These are phyloP conservation scores for Acanthurus lineatus DNA, from an alignment of 2,797 vertebrate species.

Conservation along the genomic window DNA sequence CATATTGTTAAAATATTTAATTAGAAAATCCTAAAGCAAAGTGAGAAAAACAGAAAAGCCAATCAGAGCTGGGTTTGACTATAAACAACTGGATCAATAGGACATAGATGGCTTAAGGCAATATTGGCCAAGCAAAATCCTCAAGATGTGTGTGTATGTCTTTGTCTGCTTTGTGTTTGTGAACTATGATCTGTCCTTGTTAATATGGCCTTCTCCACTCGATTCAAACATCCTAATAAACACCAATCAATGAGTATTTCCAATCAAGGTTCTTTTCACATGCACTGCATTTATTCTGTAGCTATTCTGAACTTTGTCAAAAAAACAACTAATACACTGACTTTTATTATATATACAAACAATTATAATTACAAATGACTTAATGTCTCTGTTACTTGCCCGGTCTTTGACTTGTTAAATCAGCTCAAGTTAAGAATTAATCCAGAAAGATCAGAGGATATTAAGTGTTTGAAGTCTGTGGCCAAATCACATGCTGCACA, in stretches of 20 bases:
- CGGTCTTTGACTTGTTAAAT: conserved; percentile 4
- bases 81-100: conserved; percentile 73
- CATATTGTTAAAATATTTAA: not conserved
- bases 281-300: conserved; percentile 24
- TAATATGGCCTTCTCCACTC: conserved; percentile 69
- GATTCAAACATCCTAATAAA: conserved; percentile 76
- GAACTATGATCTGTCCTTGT: conserved; percentile 66
- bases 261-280: conserved; percentile 49
- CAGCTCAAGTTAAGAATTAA: conserved; percentile 38
- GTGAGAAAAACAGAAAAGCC: conserved; percentile 29
- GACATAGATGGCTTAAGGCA: conserved; percentile 68
- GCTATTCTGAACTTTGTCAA: conserved; percentile 30
- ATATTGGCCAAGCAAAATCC: conserved; percentile 71
- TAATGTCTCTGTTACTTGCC: conserved; percentile 33
- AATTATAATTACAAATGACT: conserved; percentile 13
- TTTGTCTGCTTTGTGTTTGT: conserved; percentile 48
- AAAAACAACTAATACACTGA: not conserved
- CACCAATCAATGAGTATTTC: conserved; percentile 68
- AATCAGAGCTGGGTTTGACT: conserved; percentile 60
- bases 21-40: conserved; percentile 30
- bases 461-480: conserved; percentile 52
- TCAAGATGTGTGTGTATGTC: conserved; percentile 47
- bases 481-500: conserved; percentile 59
- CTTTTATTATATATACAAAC: conserved; percentile 6
- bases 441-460: conserved; percentile 45